These are phyloP conservation scores for Lepidostoma basale DNA, from an alignment of 1,140 invertebrate genomes.

Conservation along the genomic window DNA sequence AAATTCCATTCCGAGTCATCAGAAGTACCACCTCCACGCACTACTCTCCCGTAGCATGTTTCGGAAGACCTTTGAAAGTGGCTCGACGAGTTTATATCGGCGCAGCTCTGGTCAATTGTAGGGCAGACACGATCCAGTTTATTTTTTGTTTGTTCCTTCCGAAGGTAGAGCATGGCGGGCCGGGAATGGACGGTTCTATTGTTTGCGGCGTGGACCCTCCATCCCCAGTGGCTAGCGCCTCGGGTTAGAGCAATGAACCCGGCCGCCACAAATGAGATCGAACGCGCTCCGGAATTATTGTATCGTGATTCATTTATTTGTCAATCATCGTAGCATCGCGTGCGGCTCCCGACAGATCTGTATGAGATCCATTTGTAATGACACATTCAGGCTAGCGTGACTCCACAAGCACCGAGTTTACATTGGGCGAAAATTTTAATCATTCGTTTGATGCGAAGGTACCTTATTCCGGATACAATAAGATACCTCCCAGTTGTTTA, in stretches of 20 bases:
- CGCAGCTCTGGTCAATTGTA: constrained; percentile 32
- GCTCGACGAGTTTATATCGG: constrained; percentile 30
- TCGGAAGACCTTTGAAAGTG: constrained; percentile 20
- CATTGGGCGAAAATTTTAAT: too few species aligned
- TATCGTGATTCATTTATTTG: constrained; percentile 2
- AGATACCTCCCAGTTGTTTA: constrained; percentile 9
- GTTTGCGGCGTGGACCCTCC: constrained; percentile 28
- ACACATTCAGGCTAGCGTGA: too few species aligned
- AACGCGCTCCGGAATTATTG: constrained; percentile 8
- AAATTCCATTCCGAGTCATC: constrained; percentile 5
- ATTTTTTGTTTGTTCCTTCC: constrained; percentile 35
- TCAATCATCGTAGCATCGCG: constrained; percentile 2
- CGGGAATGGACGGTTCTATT: constrained; percentile 27
- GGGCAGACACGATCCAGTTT: constrained; percentile 34
- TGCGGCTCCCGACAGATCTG: neutral
- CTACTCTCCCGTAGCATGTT: neutral
- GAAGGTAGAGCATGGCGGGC: constrained; percentile 8
- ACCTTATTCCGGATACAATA: neutral
- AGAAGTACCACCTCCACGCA: neutral
- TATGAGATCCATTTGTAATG: neutral
- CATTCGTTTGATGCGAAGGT: neutral
- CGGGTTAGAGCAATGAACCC: constrained; percentile 16
- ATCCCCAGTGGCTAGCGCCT: neutral
- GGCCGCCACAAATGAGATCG: neutral
- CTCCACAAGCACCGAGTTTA: too few species aligned